Evolutionary conservation across 2,797 vertebrate species (phyloP).

Genomic region (Eulemur albifrons): DNA sequence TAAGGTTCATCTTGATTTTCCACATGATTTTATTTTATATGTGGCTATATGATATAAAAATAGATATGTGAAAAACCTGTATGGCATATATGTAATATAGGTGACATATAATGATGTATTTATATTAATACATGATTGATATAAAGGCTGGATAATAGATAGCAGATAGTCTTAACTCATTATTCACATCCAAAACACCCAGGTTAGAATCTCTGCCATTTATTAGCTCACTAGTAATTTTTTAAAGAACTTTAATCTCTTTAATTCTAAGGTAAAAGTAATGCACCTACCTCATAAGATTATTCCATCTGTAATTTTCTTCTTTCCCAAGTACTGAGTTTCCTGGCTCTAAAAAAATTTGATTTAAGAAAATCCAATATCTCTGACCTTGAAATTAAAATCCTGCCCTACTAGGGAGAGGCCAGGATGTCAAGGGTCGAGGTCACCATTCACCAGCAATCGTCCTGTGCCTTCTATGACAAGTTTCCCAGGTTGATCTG

Average conservation of each 20-base stretch:
- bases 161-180: neutral
- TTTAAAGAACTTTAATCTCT: neutral
- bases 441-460: neutral
- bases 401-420: neutral
- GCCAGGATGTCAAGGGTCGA: neutral
- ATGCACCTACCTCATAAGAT: neutral
- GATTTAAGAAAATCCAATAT: neutral
- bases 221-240: neutral
- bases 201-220: neutral
- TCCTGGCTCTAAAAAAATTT: neutral
- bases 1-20: neutral
- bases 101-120: neutral
- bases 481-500: neutral
- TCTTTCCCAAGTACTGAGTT: neutral
- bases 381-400: conserved; percentile 31
- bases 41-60: neutral
- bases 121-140: neutral
- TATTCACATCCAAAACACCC: neutral
- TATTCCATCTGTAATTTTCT: neutral
- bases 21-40: neutral
- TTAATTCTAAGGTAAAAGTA: neutral
- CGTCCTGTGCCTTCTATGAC: neutral
- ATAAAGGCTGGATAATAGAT: neutral
- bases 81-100: neutral
- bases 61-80: neutral